phyloP scores from a whole-genome alignment of 2,888 invertebrate species.

The Anodontia alba region DNA sequence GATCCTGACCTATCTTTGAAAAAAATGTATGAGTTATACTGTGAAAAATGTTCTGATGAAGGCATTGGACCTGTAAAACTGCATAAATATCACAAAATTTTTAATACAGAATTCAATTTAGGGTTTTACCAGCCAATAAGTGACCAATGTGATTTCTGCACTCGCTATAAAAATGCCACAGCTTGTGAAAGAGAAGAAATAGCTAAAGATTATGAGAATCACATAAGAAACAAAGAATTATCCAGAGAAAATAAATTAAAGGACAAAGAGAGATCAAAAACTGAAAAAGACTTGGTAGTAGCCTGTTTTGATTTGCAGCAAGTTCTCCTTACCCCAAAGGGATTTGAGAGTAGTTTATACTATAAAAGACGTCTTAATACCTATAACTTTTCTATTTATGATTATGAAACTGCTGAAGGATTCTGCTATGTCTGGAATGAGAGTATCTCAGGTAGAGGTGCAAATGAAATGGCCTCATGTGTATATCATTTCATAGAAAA shows the following conservation, averaged over 20 bases:
- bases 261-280: conserved; percentile 6
- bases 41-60: conserved; percentile 25
- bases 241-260: conserved; percentile 23
- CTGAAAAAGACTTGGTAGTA: no score
- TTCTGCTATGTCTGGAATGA: no score
- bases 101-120: conserved; percentile 47
- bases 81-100: conserved; percentile 35
- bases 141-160: conserved; percentile 24
- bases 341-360: no score
- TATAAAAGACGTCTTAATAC: no score
- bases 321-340: no score
- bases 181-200: background rate
- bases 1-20: conserved; percentile 32
- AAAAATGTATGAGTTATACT: conserved; percentile 47
- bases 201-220: conserved; percentile 33
- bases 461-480: no score
- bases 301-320: no score
- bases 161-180: conserved; percentile 17
- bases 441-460: no score
- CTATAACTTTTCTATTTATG: no score
- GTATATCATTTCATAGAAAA: no score
- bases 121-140: conserved; percentile 42
- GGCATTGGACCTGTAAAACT: conserved; percentile 12
- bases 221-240: conserved; percentile 31
- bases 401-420: no score